These are phyloP conservation scores for Drosophila aldrichi DNA, from an alignment of 2,888 invertebrate species.

Conservation along the genomic window DNA sequence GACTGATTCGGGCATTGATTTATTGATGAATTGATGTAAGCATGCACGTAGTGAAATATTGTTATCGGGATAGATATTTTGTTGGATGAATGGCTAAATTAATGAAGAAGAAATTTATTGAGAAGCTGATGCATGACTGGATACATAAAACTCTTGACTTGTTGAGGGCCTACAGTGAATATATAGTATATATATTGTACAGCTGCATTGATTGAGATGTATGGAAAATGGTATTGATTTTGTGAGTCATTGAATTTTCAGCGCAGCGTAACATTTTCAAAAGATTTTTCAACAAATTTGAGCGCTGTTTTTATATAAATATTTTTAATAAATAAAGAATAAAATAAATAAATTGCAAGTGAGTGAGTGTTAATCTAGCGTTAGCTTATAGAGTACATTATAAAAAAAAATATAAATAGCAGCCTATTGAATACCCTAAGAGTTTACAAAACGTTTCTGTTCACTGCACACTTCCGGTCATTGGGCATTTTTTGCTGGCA, in stretches of 20 bases:
- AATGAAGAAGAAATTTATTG: neutral
- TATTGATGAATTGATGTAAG: neutral
- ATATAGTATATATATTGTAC: neutral
- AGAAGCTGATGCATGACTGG: neutral
- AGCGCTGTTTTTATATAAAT: neutral
- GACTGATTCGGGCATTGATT: neutral
- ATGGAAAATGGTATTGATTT: neutral
- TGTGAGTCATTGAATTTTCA: neutral
- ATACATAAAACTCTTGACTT: neutral
- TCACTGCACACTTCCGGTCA: slow-evolving; percentile 39
- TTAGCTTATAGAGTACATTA: neutral
- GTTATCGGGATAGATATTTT: neutral
- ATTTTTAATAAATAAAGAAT: neutral
- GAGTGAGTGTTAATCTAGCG: neutral
- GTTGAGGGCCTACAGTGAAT: no score
- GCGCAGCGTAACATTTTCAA: neutral
- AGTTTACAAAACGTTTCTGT: slow-evolving; percentile 14
- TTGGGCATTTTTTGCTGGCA: slow-evolving; percentile 42
- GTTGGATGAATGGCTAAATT: neutral
- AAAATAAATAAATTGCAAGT: neutral
- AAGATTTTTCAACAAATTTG: neutral
- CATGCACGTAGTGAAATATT: neutral
- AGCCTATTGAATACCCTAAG: slow-evolving; percentile 5
- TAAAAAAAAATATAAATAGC: neutral
- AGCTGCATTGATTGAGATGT: neutral